Percentiles rank a stretch among this genome's conserved stretches.
Conservation (phyloP, 2,113 vertebrate species). For the Eonycteris spelaea region DNA sequence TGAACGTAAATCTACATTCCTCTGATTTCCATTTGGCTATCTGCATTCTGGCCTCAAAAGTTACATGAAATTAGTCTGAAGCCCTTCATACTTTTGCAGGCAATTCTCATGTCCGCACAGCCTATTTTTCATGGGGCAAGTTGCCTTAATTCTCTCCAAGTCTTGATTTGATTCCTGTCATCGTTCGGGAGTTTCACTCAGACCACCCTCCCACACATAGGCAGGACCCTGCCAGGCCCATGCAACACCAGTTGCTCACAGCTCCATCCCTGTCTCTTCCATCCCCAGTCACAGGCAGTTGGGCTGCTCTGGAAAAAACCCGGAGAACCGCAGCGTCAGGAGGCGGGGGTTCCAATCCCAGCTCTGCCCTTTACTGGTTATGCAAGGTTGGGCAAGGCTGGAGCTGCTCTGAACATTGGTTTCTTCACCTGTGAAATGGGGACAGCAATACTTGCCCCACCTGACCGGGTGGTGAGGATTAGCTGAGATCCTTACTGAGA, state of each 20-base stretch:
- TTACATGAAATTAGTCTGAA: neutral
- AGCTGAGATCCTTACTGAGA: neutral
- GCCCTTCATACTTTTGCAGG: neutral
- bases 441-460: constrained; percentile 40
- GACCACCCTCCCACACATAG: too few species aligned
- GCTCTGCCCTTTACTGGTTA: neutral
- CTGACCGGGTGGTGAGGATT: neutral
- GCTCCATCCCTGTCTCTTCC: neutral
- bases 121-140: neutral
- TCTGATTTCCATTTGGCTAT: neutral
- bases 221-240: neutral
- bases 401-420: neutral
- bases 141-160: neutral
- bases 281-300: neutral
- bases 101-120: neutral
- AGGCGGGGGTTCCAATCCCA: neutral
- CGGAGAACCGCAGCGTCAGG: neutral
- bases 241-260: neutral
- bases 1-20: neutral
- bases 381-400: constrained; percentile 1
- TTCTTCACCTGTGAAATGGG: constrained; percentile 66
- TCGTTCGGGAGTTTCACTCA: neutral
- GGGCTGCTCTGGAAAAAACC: constrained; percentile 38
- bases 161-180: neutral
- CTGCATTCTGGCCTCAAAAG: neutral